These are phyloP conservation scores for Amphimedon queenslandica DNA, from an alignment of 37 sponge, comb jelly and placozoan genomes.

Conservation along the genomic window DNA sequence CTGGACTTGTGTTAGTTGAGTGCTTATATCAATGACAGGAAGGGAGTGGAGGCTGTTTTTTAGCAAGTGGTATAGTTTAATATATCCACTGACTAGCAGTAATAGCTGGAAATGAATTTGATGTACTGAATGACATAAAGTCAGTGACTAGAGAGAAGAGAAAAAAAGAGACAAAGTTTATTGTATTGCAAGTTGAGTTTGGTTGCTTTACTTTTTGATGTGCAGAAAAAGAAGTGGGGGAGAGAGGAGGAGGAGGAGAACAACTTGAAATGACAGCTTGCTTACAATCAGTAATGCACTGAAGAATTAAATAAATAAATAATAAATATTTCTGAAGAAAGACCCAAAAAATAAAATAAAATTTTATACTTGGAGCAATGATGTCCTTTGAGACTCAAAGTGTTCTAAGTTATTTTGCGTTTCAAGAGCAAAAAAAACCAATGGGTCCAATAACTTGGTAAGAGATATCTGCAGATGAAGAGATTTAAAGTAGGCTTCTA, in stretches of 20 bases:
- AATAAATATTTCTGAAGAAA: too few species aligned
- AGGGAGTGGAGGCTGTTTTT: neutral
- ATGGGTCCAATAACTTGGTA: too few species aligned
- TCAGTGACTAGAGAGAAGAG: slow-evolving; percentile 33
- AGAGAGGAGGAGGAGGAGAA: too few species aligned
- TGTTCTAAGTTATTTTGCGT: too few species aligned
- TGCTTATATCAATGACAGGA: slow-evolving; percentile 36
- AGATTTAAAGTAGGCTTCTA: too few species aligned
- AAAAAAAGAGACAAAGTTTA: neutral
- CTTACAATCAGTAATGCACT: too few species aligned
- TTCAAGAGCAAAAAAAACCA: too few species aligned
- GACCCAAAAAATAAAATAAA: neutral
- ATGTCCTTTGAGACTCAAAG: too few species aligned
- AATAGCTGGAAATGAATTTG: slow-evolving; percentile 78
- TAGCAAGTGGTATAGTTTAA: slow-evolving; percentile 53
- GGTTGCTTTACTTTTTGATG: neutral
- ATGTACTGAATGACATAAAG: slow-evolving; percentile 70
- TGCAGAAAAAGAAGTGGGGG: neutral
- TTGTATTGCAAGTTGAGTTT: neutral
- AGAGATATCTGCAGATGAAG: too few species aligned
- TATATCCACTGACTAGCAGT: slow-evolving; percentile 60
- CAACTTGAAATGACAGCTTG: too few species aligned
- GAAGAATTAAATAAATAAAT: too few species aligned
- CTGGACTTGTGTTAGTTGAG: slow-evolving; percentile 47
- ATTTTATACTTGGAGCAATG: too few species aligned